Conservation (phyloP, 2,113 vertebrate genomes). For the Tonatia bakeri region DNA sequence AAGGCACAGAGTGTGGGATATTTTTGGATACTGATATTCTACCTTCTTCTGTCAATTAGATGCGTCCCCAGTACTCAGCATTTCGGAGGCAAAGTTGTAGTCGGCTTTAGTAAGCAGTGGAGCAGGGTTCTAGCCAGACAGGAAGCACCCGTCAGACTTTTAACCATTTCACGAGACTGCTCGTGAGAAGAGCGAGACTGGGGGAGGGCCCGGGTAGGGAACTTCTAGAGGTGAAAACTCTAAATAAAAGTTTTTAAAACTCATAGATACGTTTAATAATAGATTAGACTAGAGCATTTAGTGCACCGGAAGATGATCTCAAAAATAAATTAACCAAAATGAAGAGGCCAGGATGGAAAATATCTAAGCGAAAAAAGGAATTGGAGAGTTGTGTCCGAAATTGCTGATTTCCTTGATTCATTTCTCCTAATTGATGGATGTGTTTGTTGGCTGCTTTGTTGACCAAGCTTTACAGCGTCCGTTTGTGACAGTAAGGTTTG, state of each 20-base stretch:
- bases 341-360: neutral
- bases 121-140: neutral
- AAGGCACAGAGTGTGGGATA: neutral
- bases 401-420: neutral
- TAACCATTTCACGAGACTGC: neutral
- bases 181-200: neutral
- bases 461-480: neutral
- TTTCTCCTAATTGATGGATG: neutral
- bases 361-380: neutral
- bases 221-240: neutral
- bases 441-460: neutral
- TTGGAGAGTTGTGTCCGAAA: neutral
- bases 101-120: neutral
- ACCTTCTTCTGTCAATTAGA: constrained; percentile 5
- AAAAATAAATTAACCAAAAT: constrained; percentile 9
- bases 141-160: neutral
- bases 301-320: neutral
- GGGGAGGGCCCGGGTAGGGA: neutral
- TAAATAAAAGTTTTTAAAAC: neutral
- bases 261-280: neutral
- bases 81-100: constrained; percentile 5
- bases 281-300: neutral
- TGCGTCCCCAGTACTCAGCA: neutral
- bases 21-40: constrained; percentile 5
- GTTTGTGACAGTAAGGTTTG: neutral